These are phyloP conservation scores for Engystomops pustulosus DNA, from an alignment of 2,113 vertebrate genomes.

Conservation along the genomic window DNA sequence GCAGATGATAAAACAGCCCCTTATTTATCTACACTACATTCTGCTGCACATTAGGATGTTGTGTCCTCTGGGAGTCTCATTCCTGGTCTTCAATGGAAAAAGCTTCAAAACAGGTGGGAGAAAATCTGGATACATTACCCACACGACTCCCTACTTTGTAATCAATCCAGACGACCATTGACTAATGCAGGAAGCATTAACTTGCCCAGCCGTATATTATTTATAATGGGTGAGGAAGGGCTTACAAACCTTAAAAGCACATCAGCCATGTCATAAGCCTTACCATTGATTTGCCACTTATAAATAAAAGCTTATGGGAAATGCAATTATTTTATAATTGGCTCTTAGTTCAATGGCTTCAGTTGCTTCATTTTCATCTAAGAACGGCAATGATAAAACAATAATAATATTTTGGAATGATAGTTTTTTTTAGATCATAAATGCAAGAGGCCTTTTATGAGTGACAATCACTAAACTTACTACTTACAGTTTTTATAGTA, in stretches of 20 bases:
- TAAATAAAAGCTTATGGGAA: slow-evolving; percentile 47
- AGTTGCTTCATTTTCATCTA: background rate
- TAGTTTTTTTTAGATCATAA: no score
- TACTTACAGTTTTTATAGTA: no score
- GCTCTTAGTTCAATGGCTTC: background rate
- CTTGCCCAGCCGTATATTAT: slow-evolving; percentile 53
- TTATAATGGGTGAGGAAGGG: slow-evolving; percentile 50
- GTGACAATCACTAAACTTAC: no score
- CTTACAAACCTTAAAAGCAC: slow-evolving; percentile 38
- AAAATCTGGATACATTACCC: slow-evolving; percentile 26
- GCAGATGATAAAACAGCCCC: background rate
- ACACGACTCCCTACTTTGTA: slow-evolving; percentile 55
- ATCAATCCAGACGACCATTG: slow-evolving; percentile 43
- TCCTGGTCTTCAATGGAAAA: slow-evolving; percentile 2
- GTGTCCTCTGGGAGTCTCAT: slow-evolving; percentile 20
- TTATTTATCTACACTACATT: background rate
- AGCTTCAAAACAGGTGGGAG: background rate
- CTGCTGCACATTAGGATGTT: slow-evolving; percentile 11
- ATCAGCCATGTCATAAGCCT: slow-evolving; percentile 58
- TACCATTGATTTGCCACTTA: slow-evolving; percentile 59
- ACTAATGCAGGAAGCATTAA: slow-evolving; percentile 64
- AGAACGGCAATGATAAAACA: background rate
- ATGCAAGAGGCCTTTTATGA: no score
- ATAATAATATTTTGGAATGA: slow-evolving; percentile 21
- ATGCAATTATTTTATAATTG: slow-evolving; percentile 20